Evolutionary conservation across 1,140 invertebrate genomes (phyloP).

Genomic region (Caligus rogercresseyi): DNA sequence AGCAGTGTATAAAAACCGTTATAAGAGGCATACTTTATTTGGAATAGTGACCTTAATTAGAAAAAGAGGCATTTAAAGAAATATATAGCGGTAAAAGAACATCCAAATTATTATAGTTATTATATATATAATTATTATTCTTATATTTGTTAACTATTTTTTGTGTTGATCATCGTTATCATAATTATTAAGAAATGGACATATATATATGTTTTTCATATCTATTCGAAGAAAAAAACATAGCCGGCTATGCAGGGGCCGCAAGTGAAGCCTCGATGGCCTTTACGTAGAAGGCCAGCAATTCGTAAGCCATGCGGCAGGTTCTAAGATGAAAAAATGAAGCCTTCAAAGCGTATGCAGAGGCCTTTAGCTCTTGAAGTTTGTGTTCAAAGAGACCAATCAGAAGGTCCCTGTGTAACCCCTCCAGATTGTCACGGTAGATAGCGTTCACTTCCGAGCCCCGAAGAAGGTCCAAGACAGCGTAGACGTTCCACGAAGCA

Average conservation of each 20-base stretch:
- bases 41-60: no score
- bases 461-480: not conserved
- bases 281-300: not conserved
- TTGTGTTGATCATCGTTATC: no score
- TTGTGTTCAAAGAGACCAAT: not conserved
- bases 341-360: constrained; percentile 26
- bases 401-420: not conserved
- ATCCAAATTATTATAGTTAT: no score
- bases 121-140: no score
- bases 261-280: not conserved
- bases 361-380: constrained; percentile 2
- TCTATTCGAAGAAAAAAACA: no score
- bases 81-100: no score
- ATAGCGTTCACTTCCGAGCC: not conserved
- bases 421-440: not conserved
- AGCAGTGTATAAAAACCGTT: no score
- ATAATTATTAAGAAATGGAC: constrained; percentile 7
- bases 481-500: not conserved
- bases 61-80: no score
- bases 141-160: no score
- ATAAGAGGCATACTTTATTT: no score
- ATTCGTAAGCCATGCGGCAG: not conserved
- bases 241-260: no score
- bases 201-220: not conserved
- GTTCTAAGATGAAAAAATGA: not conserved